A percentile compares a stretch with the other conserved stretches of the same genome.
Evolutionary conservation across 1,140 invertebrate species (phyloP).

Genomic region (Elymnias hypermnestra): DNA sequence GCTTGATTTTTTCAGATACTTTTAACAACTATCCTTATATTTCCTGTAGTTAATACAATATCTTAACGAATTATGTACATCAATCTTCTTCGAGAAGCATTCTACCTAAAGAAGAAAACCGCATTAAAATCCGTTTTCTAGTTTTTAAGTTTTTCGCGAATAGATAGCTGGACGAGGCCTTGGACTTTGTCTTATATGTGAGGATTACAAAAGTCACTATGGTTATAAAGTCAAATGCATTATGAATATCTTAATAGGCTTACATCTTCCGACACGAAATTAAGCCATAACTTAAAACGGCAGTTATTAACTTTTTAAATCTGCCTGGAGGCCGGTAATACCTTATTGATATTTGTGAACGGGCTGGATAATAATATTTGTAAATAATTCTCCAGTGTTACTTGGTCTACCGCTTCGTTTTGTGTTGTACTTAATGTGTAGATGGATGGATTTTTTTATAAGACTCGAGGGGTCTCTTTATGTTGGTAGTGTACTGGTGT

Average conservation of each 20-base stretch:
- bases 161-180: no score
- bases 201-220: no score
- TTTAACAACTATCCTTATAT: no score
- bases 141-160: no score
- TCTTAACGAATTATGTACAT: no score
- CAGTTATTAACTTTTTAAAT: constrained; percentile 72
- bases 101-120: no score
- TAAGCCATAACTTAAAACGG: constrained; percentile 49
- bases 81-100: no score
- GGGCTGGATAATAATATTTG: constrained; percentile 74
- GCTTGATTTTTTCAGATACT: no score
- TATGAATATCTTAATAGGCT: constrained; percentile 1
- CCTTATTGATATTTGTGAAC: constrained; percentile 75
- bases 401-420: constrained; percentile 32
- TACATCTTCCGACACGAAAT: constrained; percentile 12
- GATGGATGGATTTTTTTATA: constrained; percentile 28
- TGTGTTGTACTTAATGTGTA: constrained; percentile 16
- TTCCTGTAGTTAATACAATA: no score
- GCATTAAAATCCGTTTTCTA: no score
- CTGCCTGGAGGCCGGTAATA: constrained; percentile 62
- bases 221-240: no score
- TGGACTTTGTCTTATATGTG: no score
- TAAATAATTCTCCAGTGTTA: constrained; percentile 47
- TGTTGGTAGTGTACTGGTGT: constrained; percentile 51
- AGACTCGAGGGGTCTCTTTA: constrained; percentile 31